These are phyloP conservation scores for Antechinus flavipes DNA, from an alignment of 2,113 vertebrate genomes.

Conservation along the genomic window DNA sequence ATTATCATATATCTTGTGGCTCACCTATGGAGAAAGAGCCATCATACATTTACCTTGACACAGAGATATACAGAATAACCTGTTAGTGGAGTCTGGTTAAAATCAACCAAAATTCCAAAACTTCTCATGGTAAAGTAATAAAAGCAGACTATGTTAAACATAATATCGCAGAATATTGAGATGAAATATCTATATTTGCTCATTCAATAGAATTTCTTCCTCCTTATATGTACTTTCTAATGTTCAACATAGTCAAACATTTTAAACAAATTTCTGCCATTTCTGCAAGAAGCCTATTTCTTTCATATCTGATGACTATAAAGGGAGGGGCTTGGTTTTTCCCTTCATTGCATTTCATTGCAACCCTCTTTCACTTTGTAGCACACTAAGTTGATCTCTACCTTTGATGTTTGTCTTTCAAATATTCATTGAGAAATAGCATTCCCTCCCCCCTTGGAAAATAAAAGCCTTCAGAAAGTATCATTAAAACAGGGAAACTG, in stretches of 20 bases:
- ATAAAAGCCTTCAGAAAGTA: conserved; percentile 55
- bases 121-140: neutral
- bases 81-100: neutral
- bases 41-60: neutral
- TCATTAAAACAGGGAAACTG: conserved; percentile 49
- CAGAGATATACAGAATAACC: conserved; percentile 6
- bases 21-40: conserved; percentile 1
- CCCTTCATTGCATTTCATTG: conserved; percentile 34
- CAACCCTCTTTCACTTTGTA: conserved; percentile 39
- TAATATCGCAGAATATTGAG: neutral
- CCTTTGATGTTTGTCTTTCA: conserved; percentile 53
- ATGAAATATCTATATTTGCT: neutral
- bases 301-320: conserved; percentile 11
- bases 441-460: neutral
- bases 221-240: neutral
- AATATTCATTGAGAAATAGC: conserved; percentile 36
- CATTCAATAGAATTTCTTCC: neutral
- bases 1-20: conserved; percentile 4
- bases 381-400: conserved; percentile 19
- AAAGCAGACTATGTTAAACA: neutral
- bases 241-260: neutral
- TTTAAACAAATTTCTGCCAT: conserved; percentile 3
- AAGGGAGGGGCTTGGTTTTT: conserved; percentile 41
- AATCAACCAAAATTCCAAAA: conserved; percentile 10
- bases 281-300: conserved; percentile 36